Percentiles rank a stretch among this genome's conserved stretches.
Evolutionary conservation across 2,888 invertebrate species (phyloP).

Genomic region (Phalera bucephala): DNA sequence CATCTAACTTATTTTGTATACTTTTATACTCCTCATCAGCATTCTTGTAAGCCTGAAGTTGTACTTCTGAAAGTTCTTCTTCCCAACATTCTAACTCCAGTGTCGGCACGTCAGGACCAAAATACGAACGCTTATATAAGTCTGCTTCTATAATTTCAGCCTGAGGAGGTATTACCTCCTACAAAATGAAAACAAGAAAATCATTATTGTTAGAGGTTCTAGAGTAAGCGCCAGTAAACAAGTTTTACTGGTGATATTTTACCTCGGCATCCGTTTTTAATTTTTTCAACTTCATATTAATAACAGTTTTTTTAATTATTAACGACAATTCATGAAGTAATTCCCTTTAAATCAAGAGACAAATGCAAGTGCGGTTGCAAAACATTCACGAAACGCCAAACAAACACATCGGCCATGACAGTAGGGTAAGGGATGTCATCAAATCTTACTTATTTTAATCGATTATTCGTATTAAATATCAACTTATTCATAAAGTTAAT

Average conservation of each 20-base stretch:
- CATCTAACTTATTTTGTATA: constrained; percentile 84
- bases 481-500: no score
- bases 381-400: not conserved
- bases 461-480: no score
- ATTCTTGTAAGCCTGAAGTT: constrained; percentile 84
- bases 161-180: constrained; percentile 62
- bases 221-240: not conserved
- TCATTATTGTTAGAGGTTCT: not conserved
- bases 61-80: constrained; percentile 87
- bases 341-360: not conserved
- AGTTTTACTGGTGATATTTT: constrained; percentile 5
- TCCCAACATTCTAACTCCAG: constrained; percentile 88
- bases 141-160: constrained; percentile 77
- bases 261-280: constrained; percentile 61
- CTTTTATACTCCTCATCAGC: constrained; percentile 87
- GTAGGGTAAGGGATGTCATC: no score
- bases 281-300: constrained; percentile 64
- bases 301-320: not conserved
- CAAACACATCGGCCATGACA: not conserved
- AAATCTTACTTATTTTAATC: no score
- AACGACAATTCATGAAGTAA: not conserved
- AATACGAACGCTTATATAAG: constrained; percentile 72
- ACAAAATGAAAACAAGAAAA: constrained; percentile 20
- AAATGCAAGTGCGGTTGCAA: not conserved
- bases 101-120: constrained; percentile 78